Evolutionary conservation across 2,888 invertebrate genomes (phyloP).

Genomic region (Apomyelois bistriatella): DNA sequence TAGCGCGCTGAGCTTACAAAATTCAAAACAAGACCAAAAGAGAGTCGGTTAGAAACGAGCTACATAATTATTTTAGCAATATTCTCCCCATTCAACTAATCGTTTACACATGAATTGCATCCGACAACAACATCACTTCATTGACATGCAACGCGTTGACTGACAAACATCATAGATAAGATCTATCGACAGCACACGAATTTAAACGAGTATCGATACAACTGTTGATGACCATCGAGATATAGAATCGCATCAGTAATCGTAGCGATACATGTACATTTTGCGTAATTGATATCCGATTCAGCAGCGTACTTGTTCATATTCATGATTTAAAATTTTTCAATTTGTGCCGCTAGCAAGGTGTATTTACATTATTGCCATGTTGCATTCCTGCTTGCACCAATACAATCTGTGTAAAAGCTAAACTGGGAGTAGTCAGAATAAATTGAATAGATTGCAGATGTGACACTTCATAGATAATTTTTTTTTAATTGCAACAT

Average conservation of each 20-base stretch:
- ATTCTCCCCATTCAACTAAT: neutral
- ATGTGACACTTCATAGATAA: neutral
- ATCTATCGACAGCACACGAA: conserved; percentile 4
- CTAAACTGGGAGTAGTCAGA: conserved; percentile 37
- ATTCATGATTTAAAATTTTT: conserved; percentile 77
- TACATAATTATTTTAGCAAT: conserved; percentile 26
- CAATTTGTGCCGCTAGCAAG: conserved; percentile 65
- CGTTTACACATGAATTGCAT: conserved; percentile 9
- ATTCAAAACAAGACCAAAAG: no score
- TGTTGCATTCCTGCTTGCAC: conserved; percentile 51
- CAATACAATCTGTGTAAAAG: conserved; percentile 70
- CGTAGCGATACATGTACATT: conserved; percentile 67
- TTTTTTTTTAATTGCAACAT: no score
- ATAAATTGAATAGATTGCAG: neutral
- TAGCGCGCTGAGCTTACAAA: no score
- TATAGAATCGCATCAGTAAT: conserved; percentile 46
- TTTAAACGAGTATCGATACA: conserved; percentile 8
- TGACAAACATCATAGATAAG: neutral
- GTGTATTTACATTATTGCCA: conserved; percentile 66
- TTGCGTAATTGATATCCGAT: conserved; percentile 77
- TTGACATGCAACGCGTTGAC: conserved; percentile 1
- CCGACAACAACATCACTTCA: neutral
- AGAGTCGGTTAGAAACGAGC: no score
- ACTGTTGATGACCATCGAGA: neutral
- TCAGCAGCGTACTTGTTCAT: conserved; percentile 71